These are phyloP conservation scores for Phocoena phocoena DNA, from an alignment of 2,113 vertebrate species.

Conservation along the genomic window DNA sequence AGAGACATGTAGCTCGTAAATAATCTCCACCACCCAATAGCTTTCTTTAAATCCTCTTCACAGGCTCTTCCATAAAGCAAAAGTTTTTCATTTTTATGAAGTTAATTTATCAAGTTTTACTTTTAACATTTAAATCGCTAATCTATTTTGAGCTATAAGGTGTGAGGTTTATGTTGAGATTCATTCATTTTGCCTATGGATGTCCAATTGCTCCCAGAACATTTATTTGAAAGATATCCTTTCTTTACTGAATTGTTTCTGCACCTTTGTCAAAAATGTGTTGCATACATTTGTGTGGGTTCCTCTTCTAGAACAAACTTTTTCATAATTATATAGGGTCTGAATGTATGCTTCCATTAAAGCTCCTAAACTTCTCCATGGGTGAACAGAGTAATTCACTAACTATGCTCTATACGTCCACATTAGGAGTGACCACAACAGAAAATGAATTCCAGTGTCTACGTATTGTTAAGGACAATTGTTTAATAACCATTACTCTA, in stretches of 20 bases:
- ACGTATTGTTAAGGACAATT: neutral
- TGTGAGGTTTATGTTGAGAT: neutral
- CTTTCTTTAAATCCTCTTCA: neutral
- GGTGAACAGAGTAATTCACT: neutral
- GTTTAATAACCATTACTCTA: neutral
- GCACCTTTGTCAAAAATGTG: neutral
- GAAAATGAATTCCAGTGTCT: neutral
- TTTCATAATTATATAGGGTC: neutral
- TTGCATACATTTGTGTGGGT: neutral
- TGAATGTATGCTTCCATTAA: neutral
- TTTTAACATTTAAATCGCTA: neutral
- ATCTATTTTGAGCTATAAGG: neutral
- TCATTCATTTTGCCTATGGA: neutral
- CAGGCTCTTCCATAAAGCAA: neutral
- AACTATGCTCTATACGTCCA: neutral
- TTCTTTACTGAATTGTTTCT: neutral
- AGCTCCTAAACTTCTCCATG: neutral
- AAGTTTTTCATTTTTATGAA: neutral
- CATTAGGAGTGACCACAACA: neutral
- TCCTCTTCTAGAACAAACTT: neutral
- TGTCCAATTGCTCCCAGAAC: neutral
- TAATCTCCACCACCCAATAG: neutral
- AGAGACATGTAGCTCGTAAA: neutral
- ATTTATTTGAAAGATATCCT: neutral
- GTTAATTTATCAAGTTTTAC: neutral